These are phyloP conservation scores for Drosophila setosimentum DNA, from an alignment of 2,888 invertebrate genomes.

Conservation along the genomic window DNA sequence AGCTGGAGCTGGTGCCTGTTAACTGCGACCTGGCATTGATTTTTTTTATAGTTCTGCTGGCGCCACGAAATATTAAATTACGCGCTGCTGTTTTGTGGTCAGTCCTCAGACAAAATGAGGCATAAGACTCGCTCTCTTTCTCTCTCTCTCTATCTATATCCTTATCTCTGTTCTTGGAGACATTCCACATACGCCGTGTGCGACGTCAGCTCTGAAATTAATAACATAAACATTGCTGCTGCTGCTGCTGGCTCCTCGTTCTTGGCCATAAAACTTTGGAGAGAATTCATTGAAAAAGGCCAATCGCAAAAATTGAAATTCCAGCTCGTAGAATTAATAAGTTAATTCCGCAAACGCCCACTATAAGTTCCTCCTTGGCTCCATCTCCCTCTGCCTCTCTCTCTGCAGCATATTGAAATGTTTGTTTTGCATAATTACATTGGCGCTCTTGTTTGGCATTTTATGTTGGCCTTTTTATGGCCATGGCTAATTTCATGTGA, in stretches of 20 bases:
- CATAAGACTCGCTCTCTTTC: neutral
- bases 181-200: conserved; percentile 75
- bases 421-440: conserved; percentile 72
- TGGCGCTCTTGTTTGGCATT: conserved; percentile 61
- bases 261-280: conserved; percentile 55
- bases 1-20: conserved; percentile 18
- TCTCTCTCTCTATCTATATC: neutral
- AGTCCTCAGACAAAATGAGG: conserved; percentile 21
- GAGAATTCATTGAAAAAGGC: conserved; percentile 46
- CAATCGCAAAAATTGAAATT: conserved; percentile 65
- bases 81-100: conserved; percentile 72
- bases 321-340: conserved; percentile 67
- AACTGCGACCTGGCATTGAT: conserved; percentile 35
- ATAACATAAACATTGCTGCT: conserved; percentile 67
- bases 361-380: too few relatives aligned
- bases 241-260: conserved; percentile 10
- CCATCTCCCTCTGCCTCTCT: neutral
- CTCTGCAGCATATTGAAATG: conserved; percentile 52
- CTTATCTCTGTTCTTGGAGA: conserved; percentile 18
- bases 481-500: conserved; percentile 67
- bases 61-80: conserved; percentile 85
- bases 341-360: conserved; percentile 65
- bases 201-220: conserved; percentile 54
- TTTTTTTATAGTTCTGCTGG: conserved; percentile 83
- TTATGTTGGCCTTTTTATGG: conserved; percentile 68